Base-by-base conservation (phyloP, 2,888 invertebrate genomes). In the Teleogryllus oceanicus region DNA sequence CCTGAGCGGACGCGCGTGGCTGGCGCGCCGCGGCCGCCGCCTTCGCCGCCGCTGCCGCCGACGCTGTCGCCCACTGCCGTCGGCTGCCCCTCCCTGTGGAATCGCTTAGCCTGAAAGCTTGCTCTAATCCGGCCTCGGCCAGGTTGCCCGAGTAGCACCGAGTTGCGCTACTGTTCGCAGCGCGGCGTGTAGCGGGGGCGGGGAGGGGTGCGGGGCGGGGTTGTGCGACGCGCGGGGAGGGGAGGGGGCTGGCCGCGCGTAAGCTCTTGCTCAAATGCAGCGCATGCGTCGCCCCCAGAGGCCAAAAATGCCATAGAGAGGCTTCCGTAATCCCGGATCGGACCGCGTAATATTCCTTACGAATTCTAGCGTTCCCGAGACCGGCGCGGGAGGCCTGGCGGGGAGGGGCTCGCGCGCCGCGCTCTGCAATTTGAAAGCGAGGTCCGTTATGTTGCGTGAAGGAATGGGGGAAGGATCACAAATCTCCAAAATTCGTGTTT, bases 51-150 rank as follows among this genome's bases (percentile, higher is more conserved):
- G 37, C 37, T 5, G 37, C 37, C 37, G 37, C 37, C 37, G 5
- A 1, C 5, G 37, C 37, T 8, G 37, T 8, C 37, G 37, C 37
- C 37, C 24, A 37, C 37, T 37, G 37, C 37, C 37, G 37, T 37
- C 37, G 37, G 37, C 37, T 37, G 37, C 62, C 62, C 62, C 8
- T 12, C 62, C 62, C 13, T 10, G 62, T n/a, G 62, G 62, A 62
- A 62, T 62, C 62, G 62, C 62, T 62, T 62, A 62, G 62, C 62
- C 62, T 62, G 62, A 62, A 62, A 62, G 62, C 62, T 62, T n/a
- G 62, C 62, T 62, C 62, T 62, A 62, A 62, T 62, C 62, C 62
- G 62, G 62, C 62, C 37, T 37, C 37, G 13, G 62, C 62, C 62
- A 13, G n/a, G 62, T 13, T 62, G 13, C 16, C 13, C 62, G 62